Evolutionary conservation across 2,888 invertebrate genomes (phyloP).

Genomic region (Agonopterix subpropinquella): DNA sequence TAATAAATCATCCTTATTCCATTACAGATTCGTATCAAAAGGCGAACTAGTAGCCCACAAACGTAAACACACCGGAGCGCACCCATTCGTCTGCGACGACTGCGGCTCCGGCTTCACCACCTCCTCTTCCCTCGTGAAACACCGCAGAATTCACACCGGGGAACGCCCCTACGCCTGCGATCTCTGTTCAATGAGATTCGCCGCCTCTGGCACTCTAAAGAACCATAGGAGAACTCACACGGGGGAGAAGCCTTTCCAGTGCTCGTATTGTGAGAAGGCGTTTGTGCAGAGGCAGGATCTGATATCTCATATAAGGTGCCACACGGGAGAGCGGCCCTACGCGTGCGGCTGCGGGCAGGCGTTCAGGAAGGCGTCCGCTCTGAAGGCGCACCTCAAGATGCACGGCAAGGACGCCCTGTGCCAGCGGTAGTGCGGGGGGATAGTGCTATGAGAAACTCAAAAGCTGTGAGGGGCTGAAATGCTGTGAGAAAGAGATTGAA

Average conservation of each 20-base stretch:
- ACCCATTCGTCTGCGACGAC: conserved; percentile 74
- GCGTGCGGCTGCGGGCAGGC: conserved; percentile 65
- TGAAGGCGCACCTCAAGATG: conserved; percentile 66
- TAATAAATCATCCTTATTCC: too few species aligned
- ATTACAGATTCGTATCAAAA: conserved; percentile 62
- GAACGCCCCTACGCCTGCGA: conserved; percentile 77
- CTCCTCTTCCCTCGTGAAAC: conserved; percentile 74
- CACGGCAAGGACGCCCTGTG: conserved; percentile 27
- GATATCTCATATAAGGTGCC: conserved; percentile 71
- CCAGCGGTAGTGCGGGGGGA: too few species aligned
- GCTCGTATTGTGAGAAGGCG: conserved; percentile 71
- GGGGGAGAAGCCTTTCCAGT: conserved; percentile 74
- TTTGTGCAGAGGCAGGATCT: conserved; percentile 77
- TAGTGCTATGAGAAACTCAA: too few species aligned
- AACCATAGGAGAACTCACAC: conserved; percentile 77
- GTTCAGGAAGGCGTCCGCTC: conserved; percentile 68
- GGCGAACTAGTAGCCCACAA: conserved; percentile 73
- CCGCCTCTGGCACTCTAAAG: conserved; percentile 74
- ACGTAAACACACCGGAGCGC: conserved; percentile 76
- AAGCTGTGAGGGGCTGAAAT: too few species aligned
- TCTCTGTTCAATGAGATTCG: conserved; percentile 71
- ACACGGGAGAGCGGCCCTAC: conserved; percentile 68
- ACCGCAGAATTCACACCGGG: conserved; percentile 75
- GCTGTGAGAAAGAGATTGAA: too few species aligned
- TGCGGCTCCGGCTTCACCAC: conserved; percentile 76